phyloP scores from a whole-genome alignment of 2,797 vertebrate genomes.

The Craterocephalus amniculus region DNA sequence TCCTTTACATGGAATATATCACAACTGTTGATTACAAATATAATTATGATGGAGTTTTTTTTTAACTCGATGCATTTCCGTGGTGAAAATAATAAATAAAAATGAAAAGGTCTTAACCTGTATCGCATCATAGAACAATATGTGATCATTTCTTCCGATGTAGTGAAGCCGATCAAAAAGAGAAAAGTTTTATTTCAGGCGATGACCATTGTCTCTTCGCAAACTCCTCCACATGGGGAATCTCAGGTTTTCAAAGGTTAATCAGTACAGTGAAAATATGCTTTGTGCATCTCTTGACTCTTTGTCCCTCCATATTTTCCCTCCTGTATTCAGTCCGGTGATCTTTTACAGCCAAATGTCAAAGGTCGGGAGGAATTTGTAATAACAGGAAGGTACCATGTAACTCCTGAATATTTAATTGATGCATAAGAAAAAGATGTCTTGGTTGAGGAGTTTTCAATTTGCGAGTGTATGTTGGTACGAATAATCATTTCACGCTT shows the following conservation, averaged over 20 bases:
- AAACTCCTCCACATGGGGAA: no score
- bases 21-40: no score
- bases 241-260: background rate
- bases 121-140: no score
- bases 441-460: constrained; percentile 20
- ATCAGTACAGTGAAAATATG: background rate
- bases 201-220: no score
- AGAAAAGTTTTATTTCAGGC: no score
- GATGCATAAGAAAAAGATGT: constrained; percentile 9
- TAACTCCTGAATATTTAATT: constrained; percentile 62
- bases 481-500: constrained; percentile 23
- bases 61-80: no score
- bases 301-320: background rate
- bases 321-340: background rate
- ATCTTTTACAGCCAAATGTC: constrained; percentile 46
- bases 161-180: no score
- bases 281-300: background rate
- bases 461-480: constrained; percentile 3
- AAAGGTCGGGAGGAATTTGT: constrained; percentile 50
- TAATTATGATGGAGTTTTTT: no score
- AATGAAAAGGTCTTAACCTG: no score
- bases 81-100: no score
- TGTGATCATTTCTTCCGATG: no score
- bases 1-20: no score
- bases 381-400: constrained; percentile 50